Percentiles rank a stretch among this genome's conserved stretches.
phyloP scores from a whole-genome alignment of 1,140 invertebrate genomes.

The Neomicropteryx cornuta region DNA sequence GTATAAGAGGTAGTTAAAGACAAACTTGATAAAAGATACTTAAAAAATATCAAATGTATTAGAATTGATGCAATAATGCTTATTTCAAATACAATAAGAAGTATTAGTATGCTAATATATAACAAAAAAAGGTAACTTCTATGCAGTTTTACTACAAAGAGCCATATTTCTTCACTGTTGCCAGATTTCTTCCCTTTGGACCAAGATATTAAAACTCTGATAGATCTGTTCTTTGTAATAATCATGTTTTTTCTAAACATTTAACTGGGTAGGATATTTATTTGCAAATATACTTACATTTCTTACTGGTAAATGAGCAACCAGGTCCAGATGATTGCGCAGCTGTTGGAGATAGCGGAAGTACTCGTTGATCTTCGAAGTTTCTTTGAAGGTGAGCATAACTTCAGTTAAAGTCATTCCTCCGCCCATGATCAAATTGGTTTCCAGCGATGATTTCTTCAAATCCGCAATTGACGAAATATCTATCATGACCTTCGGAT shows the following conservation, averaged over 20 bases:
- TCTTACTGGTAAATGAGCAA: conserved; percentile 58
- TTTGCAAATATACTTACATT: conserved; percentile 53
- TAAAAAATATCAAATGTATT: too few species aligned
- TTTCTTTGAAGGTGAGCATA: conserved; percentile 48
- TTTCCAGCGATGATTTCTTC: conserved; percentile 37
- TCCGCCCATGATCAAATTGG: conserved; percentile 46
- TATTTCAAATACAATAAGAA: too few species aligned
- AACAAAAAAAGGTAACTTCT: conserved; percentile 59
- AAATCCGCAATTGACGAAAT: conserved; percentile 56
- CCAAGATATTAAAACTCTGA: too few species aligned
- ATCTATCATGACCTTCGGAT: conserved; percentile 52
- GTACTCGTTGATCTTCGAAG: conserved; percentile 32
- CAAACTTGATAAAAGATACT: too few species aligned
- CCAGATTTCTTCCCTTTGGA: too few species aligned
- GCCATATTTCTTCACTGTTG: conserved; percentile 54
- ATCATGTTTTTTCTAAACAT: too few species aligned
- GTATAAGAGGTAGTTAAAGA: too few species aligned
- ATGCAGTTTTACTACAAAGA: conserved; percentile 57
- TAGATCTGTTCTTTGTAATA: too few species aligned
- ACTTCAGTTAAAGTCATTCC: conserved; percentile 51
- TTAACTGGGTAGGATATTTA: too few species aligned
- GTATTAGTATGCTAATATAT: too few species aligned
- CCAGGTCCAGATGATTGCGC: conserved; percentile 48
- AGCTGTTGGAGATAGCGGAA: conserved; percentile 39
- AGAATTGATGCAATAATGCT: too few species aligned